These are phyloP conservation scores for Athrips mouffetella DNA, from an alignment of 2,888 invertebrate species.

Conservation along the genomic window DNA sequence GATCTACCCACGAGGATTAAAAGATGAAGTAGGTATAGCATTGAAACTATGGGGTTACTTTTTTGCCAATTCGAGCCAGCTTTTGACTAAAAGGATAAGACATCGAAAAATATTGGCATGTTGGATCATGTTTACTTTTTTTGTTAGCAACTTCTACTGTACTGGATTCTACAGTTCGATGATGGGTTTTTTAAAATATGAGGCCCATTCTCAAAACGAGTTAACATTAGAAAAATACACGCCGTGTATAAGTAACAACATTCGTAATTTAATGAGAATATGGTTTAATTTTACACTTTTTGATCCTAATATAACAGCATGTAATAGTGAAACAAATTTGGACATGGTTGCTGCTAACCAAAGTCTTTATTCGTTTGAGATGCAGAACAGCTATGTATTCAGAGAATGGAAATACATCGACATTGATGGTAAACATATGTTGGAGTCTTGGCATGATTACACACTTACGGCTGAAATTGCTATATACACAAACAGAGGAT, in stretches of 20 bases:
- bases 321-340: neutral
- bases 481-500: neutral
- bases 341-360: neutral
- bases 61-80: conserved; percentile 12
- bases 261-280: neutral
- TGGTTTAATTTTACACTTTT: neutral
- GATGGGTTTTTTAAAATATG: too few species aligned
- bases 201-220: neutral
- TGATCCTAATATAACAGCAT: neutral
- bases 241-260: conserved; percentile 2
- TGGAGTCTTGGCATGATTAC: neutral
- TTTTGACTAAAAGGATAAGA: conserved; percentile 13
- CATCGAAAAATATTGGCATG: conserved; percentile 17
- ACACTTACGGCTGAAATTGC: neutral
- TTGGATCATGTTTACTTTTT: conserved; percentile 26
- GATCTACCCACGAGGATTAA: neutral
- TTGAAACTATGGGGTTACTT: conserved; percentile 22
- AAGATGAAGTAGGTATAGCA: neutral
- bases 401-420: conserved; percentile 2
- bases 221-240: neutral
- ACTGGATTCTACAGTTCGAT: conserved; percentile 23
- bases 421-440: neutral
- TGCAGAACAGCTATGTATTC: neutral
- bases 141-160: conserved; percentile 22
- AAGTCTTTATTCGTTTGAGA: neutral